Conservation (phyloP, 2,797 vertebrate genomes). For the Distichodus sexfasciatus region DNA sequence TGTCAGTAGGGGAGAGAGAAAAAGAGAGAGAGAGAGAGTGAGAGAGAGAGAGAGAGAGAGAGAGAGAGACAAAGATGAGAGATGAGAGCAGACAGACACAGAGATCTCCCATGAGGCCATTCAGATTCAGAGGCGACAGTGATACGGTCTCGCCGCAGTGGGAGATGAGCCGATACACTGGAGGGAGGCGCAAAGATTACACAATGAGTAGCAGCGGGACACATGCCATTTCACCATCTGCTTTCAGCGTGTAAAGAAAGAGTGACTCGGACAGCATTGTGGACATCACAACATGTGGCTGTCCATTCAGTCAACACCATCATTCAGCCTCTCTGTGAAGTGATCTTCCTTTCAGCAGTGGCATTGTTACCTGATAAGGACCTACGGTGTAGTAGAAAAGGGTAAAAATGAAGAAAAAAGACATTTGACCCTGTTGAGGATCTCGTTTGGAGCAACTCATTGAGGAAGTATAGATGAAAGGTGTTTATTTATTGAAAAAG, state of each 20-base stretch:
- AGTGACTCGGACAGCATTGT: not conserved
- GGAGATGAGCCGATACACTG: conserved; percentile 50
- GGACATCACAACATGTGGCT: not conserved
- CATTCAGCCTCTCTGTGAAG: not conserved
- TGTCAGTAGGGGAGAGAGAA: not conserved
- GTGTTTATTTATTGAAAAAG: no score
- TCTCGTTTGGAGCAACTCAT: not conserved
- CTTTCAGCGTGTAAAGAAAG: not conserved
- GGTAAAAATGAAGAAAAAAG: not conserved
- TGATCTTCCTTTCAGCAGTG: not conserved
- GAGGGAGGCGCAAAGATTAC: conserved; percentile 51
- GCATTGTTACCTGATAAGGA: not conserved
- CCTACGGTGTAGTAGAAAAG: not conserved
- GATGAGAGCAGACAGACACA: not conserved
- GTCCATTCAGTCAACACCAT: not conserved
- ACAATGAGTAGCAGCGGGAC: conserved; percentile 35
- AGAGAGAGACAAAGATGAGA: not conserved
- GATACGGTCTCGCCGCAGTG: conserved; percentile 30
- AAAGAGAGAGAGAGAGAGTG: not conserved
- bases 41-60: not conserved
- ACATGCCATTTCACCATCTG: not conserved
- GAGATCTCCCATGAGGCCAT: conserved; percentile 5
- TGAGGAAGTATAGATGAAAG: no score
- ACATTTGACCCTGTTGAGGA: not conserved
- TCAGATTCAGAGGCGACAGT: conserved; percentile 14